Evolutionary conservation across 2,113 vertebrate genomes (phyloP), one percentile per base, ranked within the genome.

Genomic region (Spea bombifrons): DNA sequence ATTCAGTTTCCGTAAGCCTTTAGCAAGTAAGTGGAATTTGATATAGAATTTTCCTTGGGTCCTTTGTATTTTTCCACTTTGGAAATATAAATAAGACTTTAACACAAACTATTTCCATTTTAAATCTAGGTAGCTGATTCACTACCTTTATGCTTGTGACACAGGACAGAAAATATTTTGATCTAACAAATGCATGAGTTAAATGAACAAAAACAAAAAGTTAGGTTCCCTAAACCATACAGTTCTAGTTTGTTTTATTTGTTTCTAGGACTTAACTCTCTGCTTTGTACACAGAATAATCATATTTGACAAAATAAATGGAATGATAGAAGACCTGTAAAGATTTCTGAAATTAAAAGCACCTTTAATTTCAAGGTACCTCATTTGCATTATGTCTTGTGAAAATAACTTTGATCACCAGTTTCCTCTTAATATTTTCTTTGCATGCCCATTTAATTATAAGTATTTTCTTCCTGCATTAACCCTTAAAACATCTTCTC

Each of bases 91-190:
- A 69, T 68, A 76, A 59, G 67, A 61, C 66, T 68, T 75, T 76
- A 30, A 53, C 53, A 48, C 45, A 59, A 30, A 59, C 44, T 46
- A 76, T 76, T 76, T 76, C 66, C 52, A 76, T 76, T 68, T 69
- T 47, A 69, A 59, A 69, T 69, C 9, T 76, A 61, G 45, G 43
- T 49, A 48, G 67, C n/a, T 69, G 61, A 48, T 66, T 66, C 65
- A 68, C 52, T 76, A 69, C 75, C 75, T 69, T 67, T 76, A 69
- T 76, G 75, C 75, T 69, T 61, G 75, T 76, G 75, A 66, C 75
- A 69, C 59, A 76, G 50, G 53, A 46, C 74, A 57, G n/a, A n/a
- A 17, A 17, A 17, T 64, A 5, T 64, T 64, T 64, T 5, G 4
- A 13, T 64, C 61, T 64, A 64, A 64, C n/a, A 30, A 7, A 64